Base-by-base conservation (phyloP, 2,888 invertebrate species). In the Thumatha senex region DNA sequence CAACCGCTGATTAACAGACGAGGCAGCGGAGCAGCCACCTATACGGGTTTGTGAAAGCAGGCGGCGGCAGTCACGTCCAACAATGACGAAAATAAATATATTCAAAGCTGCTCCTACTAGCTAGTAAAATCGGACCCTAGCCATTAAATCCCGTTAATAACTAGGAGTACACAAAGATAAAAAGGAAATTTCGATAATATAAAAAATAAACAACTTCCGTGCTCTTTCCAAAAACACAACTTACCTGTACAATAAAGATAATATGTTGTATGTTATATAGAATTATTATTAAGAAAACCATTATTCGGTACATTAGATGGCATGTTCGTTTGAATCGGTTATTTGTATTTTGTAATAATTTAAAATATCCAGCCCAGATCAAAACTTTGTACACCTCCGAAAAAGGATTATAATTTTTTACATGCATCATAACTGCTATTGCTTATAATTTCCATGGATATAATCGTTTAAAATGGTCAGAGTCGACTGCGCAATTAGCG, bases 351-450 rank as follows among this genome's bases (percentile, higher is more conserved):
- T 64, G 58, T 48, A 69, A 9, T 10, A 60, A 59, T 51, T 65
- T 74, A 48, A 56, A 74, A 57, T 34, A 78, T 5, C 79, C 80
- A 7, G 61, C 49, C 59, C 60, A 61, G 7, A 56, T 46, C 40
- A 80, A 50, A 29, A 74, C 45, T 51, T 63, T 74, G 47, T 70
- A 74, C 0, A 68, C 63, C 10, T 42, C 40, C n/a, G 51, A 24
- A 48, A 80, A 78, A 7, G 78, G 70, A 48, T 78, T 71, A 54
- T 75, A 72, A 57, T 61, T 65, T 48, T 8, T 49, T 1, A 44
- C 30, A 44, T 9, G 38, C 7, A 8, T 10, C 31, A 31, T n/a
- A n/a, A n/a, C n/a, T n/a, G n/a, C n/a, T n/a, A n/a, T 31, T 2
- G 1, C 11, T 8, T 10, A 31, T 31, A 8, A 31, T 31, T 8